Percentiles rank a stretch among this genome's conserved stretches.
These are phyloP conservation scores for Plumapathes pennacea DNA, from an alignment of 92 coral and sea anemone genomes.

Conservation along the genomic window DNA sequence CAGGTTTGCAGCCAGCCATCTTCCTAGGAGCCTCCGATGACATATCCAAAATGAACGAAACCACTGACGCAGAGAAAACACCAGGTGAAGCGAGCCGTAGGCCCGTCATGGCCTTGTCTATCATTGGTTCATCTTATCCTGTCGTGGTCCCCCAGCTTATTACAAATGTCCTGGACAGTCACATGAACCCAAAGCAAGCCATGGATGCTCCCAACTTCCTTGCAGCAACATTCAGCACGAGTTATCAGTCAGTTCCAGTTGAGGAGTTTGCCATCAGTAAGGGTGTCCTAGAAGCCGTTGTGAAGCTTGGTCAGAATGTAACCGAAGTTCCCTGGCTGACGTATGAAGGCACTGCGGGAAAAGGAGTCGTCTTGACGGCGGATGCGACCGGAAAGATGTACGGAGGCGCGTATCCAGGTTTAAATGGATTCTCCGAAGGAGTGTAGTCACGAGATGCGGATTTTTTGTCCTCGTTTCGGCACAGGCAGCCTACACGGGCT, in stretches of 20 bases:
- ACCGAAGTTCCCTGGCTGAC: slow-evolving; percentile 62
- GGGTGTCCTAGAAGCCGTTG: slow-evolving; percentile 52
- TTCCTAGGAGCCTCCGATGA: slow-evolving; percentile 32
- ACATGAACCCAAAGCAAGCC: slow-evolving; percentile 83
- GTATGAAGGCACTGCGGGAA: slow-evolving; percentile 55
- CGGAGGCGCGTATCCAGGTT: slow-evolving; percentile 66
- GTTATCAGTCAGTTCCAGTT: slow-evolving; percentile 71
- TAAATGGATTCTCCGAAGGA: slow-evolving; percentile 79
- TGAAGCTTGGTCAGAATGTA: slow-evolving; percentile 67
- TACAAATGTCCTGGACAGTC: slow-evolving; percentile 63
- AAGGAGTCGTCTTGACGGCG: slow-evolving; percentile 74
- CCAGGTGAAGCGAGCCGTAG: background rate
- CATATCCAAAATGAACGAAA: background rate
- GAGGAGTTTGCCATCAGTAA: slow-evolving; percentile 64
- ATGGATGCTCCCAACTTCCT: slow-evolving; percentile 69
- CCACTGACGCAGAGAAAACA: background rate
- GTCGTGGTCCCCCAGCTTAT: slow-evolving; percentile 65
- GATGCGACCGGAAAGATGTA: slow-evolving; percentile 62
- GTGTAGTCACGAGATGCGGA: slow-evolving; percentile 32
- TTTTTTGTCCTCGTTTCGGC: no score
- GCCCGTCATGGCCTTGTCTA: slow-evolving; percentile 77
- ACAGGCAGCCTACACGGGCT: no score
- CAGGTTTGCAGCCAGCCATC: slow-evolving; percentile 68
- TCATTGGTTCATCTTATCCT: slow-evolving; percentile 72
- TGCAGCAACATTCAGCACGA: slow-evolving; percentile 44